Base-by-base conservation (phyloP, 2,797 vertebrate species). In the Rousettus madagascariensis region DNA sequence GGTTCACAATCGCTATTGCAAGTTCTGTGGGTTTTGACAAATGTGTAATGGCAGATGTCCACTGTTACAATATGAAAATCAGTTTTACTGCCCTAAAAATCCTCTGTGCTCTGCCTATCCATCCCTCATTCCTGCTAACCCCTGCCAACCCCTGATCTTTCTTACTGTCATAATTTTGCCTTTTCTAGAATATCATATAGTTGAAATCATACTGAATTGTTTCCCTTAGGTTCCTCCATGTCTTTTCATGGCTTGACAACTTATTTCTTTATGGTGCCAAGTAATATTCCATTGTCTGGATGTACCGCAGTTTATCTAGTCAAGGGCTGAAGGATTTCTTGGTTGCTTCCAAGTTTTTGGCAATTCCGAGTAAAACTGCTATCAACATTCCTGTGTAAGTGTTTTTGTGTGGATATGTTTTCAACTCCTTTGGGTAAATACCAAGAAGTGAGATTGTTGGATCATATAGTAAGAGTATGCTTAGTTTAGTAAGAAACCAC, bases 381-480 rank as follows among this genome's bases (percentile, higher is more conserved):
- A 51, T 57, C 43, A 83, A 83, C 19, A 79, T 72, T 49, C 82
- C n/a, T 51, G 8, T 65, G 71, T 9, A 57, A 36, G 20, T 63
- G 87, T 92, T 53, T 69, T 7, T 69, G 49, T 72, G 63, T 24
- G 82, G 16, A 15, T 55, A 86, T n/a, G 38, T 95, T 78, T 93
- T 89, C 84, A 90, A 0, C 30, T 93, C 71, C 90, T 75, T 84
- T 91, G 43, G 46, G 46, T 86, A 83, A 77, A 63, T 78, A 79
- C 57, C 49, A 87, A 77, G 74, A 38, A 90, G 28, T 30, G 26
- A 2, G 8, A 68, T 36, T 82, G 51, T 30, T 63, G 13, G 36
- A 72, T 65, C 78, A 30, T 28, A 20, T 68, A 17, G 43, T 65
- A 19, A 93, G 26, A 74, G 5, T 57, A 20, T 51, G 36, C 74